Evolutionary conservation across 1,140 invertebrate genomes (phyloP).

Genomic region (Bathynomus jamesi): DNA sequence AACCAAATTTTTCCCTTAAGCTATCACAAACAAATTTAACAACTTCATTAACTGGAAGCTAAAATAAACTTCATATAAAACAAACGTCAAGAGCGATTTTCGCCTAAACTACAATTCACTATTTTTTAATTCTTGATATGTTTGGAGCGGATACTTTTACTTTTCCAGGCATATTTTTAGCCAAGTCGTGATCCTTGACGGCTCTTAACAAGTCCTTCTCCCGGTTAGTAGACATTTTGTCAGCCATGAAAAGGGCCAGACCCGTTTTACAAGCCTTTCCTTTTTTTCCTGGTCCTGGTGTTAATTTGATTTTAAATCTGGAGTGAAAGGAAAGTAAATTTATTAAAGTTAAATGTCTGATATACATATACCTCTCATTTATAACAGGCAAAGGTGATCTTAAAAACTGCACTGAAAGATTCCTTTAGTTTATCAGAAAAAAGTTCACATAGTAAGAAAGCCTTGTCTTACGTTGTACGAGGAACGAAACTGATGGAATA

Average conservation of each 20-base stretch:
- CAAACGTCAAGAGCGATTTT: too few relatives aligned
- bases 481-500: too few relatives aligned
- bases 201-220: constrained; percentile 90
- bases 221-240: constrained; percentile 63
- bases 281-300: constrained; percentile 85
- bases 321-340: too few relatives aligned
- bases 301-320: constrained; percentile 85
- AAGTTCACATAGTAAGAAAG: too few relatives aligned
- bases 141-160: constrained; percentile 68
- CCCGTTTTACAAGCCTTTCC: constrained; percentile 93
- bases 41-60: too few relatives aligned
- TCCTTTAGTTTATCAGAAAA: too few relatives aligned
- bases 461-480: too few relatives aligned
- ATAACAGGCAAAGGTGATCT: neutral
- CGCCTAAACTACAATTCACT: neutral
- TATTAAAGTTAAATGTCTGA: constrained; percentile 5
- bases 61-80: too few relatives aligned
- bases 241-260: constrained; percentile 76
- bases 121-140: constrained; percentile 38
- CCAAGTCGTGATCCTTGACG: constrained; percentile 85
- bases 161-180: constrained; percentile 94
- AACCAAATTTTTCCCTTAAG: too few relatives aligned
- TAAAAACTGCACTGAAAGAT: too few relatives aligned
- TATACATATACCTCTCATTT: constrained; percentile 6
- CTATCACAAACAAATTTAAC: too few relatives aligned